A percentile compares a stretch with the other conserved stretches of the same genome.
These are phyloP conservation scores for Emydura subglobosa DNA, from an alignment of 2,113 vertebrate genomes.

Conservation along the genomic window DNA sequence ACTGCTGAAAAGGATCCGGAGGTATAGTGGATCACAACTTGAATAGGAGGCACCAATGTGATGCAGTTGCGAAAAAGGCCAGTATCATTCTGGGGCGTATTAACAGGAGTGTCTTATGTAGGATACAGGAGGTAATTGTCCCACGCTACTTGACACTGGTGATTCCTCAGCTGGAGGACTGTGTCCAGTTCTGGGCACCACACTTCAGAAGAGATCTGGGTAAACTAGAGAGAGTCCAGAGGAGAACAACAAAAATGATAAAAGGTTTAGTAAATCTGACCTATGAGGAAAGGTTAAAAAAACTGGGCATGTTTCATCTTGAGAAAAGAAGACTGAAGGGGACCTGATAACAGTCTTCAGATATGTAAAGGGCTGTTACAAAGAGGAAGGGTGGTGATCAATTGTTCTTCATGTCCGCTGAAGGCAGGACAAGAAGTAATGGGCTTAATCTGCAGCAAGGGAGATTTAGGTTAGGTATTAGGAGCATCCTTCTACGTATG, in stretches of 20 bases:
- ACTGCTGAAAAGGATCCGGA: neutral
- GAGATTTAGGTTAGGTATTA: neutral
- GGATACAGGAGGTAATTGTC: neutral
- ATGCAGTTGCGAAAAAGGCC: neutral
- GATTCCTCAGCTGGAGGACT: neutral
- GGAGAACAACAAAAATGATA: neutral
- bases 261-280: neutral
- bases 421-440: neutral
- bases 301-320: neutral
- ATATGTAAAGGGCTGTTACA: neutral
- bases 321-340: neutral
- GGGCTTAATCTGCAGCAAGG: neutral
- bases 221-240: neutral
- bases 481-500: neutral
- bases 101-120: neutral
- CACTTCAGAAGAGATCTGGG: neutral
- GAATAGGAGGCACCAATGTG: neutral
- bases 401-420: neutral
- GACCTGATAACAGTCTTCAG: neutral
- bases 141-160: neutral
- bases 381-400: neutral
- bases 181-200: neutral
- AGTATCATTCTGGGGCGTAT: neutral
- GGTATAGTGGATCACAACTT: neutral
- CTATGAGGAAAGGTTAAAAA: neutral